Conservation (phyloP, 2,888 invertebrate species). For the Rhimphoctona megacephalus region DNA sequence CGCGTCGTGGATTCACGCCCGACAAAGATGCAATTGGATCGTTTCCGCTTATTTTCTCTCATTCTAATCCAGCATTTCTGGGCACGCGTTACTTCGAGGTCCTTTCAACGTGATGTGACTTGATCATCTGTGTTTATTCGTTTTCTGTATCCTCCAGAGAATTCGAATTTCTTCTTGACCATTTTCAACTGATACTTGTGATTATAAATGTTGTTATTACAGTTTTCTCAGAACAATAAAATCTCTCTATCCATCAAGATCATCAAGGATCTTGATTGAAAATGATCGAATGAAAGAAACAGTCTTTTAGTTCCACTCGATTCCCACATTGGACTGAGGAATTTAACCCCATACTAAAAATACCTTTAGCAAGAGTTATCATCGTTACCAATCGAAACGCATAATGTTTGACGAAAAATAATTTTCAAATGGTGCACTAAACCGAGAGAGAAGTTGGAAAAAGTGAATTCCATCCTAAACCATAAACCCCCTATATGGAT, state of each 20-base stretch:
- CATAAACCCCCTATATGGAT: slow-evolving; percentile 26
- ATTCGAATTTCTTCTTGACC: slow-evolving; percentile 61
- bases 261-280: neutral
- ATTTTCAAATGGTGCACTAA: neutral
- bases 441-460: neutral
- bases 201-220: neutral
- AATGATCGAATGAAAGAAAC: neutral
- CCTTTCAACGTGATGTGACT: slow-evolving; percentile 52
- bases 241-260: slow-evolving; percentile 31
- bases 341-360: neutral
- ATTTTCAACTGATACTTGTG: slow-evolving; percentile 35
- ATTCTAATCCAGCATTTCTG: slow-evolving; percentile 11
- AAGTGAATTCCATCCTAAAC: slow-evolving; percentile 27
- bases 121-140: slow-evolving; percentile 26
- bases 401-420: slow-evolving; percentile 8
- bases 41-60: slow-evolving; percentile 59
- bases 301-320: neutral
- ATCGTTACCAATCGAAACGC: slow-evolving; percentile 19
- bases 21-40: slow-evolving; percentile 59
- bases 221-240: neutral
- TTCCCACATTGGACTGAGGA: slow-evolving; percentile 2
- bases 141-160: slow-evolving; percentile 47
- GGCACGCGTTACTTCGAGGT: slow-evolving; percentile 49
- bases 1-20: slow-evolving; percentile 44
- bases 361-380: slow-evolving; percentile 16